phyloP scores from a whole-genome alignment of 53 echinoderm and acorn worm species.

The Apostichopus leukothele region DNA sequence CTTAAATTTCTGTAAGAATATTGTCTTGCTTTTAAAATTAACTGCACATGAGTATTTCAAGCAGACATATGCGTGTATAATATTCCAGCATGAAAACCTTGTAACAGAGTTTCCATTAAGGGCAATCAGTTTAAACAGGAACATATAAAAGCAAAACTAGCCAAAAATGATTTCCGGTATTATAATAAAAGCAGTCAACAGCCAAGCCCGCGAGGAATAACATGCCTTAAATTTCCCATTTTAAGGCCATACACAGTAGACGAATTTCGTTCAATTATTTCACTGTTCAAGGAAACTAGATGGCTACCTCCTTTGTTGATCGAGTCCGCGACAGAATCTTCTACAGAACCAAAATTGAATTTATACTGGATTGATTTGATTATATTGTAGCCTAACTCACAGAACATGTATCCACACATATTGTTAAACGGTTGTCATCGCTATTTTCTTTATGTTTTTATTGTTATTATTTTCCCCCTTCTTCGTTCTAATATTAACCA shows the following conservation, averaged over 20 bases:
- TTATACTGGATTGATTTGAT: constrained; percentile 33
- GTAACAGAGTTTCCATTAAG: no score
- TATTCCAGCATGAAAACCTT: no score
- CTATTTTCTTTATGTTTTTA: not conserved
- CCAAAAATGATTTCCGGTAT: not conserved
- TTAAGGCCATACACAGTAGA: not conserved
- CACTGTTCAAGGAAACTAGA: constrained; percentile 34
- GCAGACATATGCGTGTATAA: no score
- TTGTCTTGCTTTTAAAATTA: no score
- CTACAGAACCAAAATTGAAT: constrained; percentile 23
- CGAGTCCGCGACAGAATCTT: constrained; percentile 32
- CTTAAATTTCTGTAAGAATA: no score
- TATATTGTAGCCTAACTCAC: constrained; percentile 22
- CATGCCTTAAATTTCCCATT: not conserved
- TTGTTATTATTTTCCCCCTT: not conserved
- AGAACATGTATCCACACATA: constrained; percentile 24
- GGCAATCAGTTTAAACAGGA: no score
- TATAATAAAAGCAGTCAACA: not conserved
- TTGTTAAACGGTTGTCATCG: constrained; percentile 25
- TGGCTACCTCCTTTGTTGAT: constrained; percentile 23
- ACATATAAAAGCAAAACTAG: no score
- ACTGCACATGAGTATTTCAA: no score
- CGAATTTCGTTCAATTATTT: constrained; percentile 40
- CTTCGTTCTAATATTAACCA: not conserved
- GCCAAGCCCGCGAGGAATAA: not conserved